Percentiles rank a stretch among this genome's conserved stretches.
Conservation (phyloP, 1,140 invertebrate genomes). For the Calephelis nemesis region DNA sequence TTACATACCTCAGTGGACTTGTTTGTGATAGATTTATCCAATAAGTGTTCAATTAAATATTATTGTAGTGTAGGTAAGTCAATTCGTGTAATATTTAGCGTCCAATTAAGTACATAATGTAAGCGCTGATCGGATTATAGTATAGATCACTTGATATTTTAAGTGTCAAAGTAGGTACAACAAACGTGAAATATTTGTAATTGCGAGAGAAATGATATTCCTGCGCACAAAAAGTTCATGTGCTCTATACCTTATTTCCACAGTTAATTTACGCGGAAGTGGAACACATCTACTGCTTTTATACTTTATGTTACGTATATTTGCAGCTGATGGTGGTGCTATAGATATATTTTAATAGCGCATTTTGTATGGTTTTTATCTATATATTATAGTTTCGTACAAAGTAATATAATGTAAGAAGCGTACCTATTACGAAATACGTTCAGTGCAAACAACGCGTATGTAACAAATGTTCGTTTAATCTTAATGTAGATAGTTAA, state of each 20-base stretch:
- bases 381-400: conserved; percentile 13
- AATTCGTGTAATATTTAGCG: conserved; percentile 70
- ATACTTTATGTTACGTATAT: conserved; percentile 35
- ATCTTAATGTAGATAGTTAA: conserved; percentile 34
- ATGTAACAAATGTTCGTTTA: conserved; percentile 13
- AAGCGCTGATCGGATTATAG: conserved; percentile 25
- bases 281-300: conserved; percentile 22
- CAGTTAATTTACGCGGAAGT: background rate
- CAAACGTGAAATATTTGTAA: background rate
- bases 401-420: conserved; percentile 8
- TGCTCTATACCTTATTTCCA: conserved; percentile 13
- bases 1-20: conserved; percentile 68
- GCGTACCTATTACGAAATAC: background rate
- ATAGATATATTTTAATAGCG: conserved; percentile 61
- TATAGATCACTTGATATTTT: background rate
- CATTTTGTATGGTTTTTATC: conserved; percentile 36
- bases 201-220: background rate
- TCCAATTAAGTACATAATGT: conserved; percentile 50
- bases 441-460: conserved; percentile 14
- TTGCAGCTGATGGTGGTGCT: conserved; percentile 74
- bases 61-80: conserved; percentile 58
- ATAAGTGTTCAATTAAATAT: conserved; percentile 75
- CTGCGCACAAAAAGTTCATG: conserved; percentile 6
- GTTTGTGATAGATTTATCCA: conserved; percentile 76
- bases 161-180: background rate